These are phyloP conservation scores for Rhysida immarginata DNA, from an alignment of 1,140 invertebrate species.

Conservation along the genomic window DNA sequence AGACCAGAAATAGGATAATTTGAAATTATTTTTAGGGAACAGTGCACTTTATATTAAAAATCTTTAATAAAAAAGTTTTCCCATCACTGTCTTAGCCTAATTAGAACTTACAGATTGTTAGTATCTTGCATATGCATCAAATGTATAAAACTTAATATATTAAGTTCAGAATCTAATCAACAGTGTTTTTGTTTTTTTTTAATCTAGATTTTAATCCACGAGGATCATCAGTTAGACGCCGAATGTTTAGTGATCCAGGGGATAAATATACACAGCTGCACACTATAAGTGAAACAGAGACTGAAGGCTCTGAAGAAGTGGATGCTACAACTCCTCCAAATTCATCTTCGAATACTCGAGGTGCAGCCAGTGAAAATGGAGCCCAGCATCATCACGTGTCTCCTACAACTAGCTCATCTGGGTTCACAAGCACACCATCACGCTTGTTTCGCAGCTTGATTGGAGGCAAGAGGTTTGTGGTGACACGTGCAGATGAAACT, in stretches of 20 bases:
- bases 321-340: background rate
- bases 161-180: background rate
- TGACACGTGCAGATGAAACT: background rate
- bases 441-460: conserved; percentile 1
- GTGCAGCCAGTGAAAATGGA: background rate
- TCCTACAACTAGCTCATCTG: background rate
- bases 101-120: too few relatives aligned
- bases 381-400: background rate
- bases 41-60: too few relatives aligned
- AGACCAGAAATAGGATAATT: too few relatives aligned
- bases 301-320: background rate
- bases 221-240: background rate
- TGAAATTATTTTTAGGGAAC: too few relatives aligned
- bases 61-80: too few relatives aligned
- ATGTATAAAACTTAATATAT: too few relatives aligned
- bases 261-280: conserved; percentile 1
- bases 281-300: background rate
- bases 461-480: background rate
- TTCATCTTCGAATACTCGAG: too few relatives aligned
- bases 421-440: background rate
- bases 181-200: background rate
- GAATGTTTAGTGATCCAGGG: conserved; percentile 3
- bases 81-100: too few relatives aligned
- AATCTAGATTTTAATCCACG: background rate
- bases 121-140: too few relatives aligned